Conservation (phyloP, 2,113 vertebrate genomes). For the Acinonyx jubatus region DNA sequence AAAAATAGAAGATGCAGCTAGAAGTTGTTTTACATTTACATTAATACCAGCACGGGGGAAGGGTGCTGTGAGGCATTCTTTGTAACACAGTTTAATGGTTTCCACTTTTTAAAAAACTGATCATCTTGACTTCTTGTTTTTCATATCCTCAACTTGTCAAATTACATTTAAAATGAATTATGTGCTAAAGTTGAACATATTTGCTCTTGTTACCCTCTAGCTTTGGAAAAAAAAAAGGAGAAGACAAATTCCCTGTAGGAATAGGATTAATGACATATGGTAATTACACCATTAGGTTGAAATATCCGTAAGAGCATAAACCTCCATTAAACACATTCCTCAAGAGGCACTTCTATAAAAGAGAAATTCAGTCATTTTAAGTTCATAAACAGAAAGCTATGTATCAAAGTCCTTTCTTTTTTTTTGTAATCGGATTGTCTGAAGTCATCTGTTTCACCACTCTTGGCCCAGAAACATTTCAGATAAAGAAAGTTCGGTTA, state of each 20-base stretch:
- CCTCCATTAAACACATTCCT: constrained; percentile 75
- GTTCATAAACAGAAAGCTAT: constrained; percentile 72
- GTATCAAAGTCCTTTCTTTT: constrained; percentile 14
- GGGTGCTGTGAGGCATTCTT: background rate
- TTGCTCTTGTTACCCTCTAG: constrained; percentile 53
- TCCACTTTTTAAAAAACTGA: background rate
- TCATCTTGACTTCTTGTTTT: constrained; percentile 55
- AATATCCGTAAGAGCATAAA: constrained; percentile 51
- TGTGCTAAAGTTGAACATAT: constrained; percentile 37
- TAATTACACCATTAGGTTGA: constrained; percentile 73
- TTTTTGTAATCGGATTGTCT: background rate
- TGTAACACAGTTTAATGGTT: background rate
- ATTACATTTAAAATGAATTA: constrained; percentile 53
- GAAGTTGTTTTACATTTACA: background rate
- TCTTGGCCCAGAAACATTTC: constrained; percentile 22
- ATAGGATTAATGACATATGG: constrained; percentile 70
- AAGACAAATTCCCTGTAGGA: constrained; percentile 46
- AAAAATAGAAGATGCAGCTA: constrained; percentile 13
- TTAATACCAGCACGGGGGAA: background rate
- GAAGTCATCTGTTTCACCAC: constrained; percentile 21
- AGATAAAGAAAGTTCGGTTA: constrained; percentile 7
- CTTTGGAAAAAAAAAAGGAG: constrained; percentile 6
- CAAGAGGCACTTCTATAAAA: constrained; percentile 59
- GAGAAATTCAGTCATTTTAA: constrained; percentile 62
- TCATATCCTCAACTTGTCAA: constrained; percentile 49